phyloP scores from a whole-genome alignment of 2,113 vertebrate genomes.

The Sebastes schlegelii region DNA sequence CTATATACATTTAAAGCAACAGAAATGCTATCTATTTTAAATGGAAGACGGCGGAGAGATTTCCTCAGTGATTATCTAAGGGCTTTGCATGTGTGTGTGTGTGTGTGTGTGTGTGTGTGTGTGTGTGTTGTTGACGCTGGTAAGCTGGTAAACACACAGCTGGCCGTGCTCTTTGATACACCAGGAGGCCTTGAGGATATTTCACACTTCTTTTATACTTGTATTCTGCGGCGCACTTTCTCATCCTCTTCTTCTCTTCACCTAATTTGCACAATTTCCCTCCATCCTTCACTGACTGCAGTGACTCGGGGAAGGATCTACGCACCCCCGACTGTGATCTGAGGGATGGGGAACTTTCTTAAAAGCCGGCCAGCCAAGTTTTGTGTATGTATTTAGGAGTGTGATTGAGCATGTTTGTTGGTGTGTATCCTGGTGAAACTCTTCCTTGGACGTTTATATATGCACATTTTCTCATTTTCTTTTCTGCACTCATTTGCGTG shows the following conservation, averaged over 20 bases:
- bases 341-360: conserved; percentile 58
- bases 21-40: conserved; percentile 28
- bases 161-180: conserved; percentile 65
- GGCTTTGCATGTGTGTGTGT: conserved; percentile 9
- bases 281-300: conserved; percentile 62
- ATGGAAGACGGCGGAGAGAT: conserved; percentile 10
- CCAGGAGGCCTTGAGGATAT: conserved; percentile 59
- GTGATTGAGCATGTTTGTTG: conserved; percentile 32
- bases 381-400: conserved; percentile 56
- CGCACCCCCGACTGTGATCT: conserved; percentile 75
- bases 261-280: conserved; percentile 70
- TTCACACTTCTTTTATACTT: conserved; percentile 55
- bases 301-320: conserved; percentile 44
- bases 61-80: conserved; percentile 45
- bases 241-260: conserved; percentile 56
- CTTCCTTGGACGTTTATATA: conserved; percentile 30
- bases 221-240: conserved; percentile 40
- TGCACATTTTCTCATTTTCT: conserved; percentile 27
- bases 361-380: conserved; percentile 51
- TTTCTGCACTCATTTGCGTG: conserved; percentile 33
- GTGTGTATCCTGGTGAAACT: conserved; percentile 10
- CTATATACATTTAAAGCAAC: conserved; percentile 15
- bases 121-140: conserved; percentile 21
- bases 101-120: conserved; percentile 7
- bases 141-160: conserved; percentile 59